Evolutionary conservation across 2,888 invertebrate genomes (phyloP), one percentile per base, ranked within the genome.

Genomic region (Colostygia pectinataria): DNA sequence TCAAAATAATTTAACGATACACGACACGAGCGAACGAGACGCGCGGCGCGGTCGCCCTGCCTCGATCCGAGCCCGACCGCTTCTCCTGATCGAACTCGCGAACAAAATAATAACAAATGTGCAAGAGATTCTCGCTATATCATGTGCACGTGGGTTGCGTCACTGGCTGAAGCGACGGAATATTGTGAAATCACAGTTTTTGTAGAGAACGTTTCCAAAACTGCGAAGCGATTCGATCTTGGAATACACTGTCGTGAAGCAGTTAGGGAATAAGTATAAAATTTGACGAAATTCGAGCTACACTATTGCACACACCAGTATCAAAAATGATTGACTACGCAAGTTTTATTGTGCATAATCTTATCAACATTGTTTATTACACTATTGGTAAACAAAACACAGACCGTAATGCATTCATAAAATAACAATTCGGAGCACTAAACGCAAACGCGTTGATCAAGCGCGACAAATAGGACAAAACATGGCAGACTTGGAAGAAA

Each of bases 31-130:
- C 72, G 75, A 81, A 71, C 75, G 76, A 78, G 71, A 79, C 78
- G 76, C 74, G 75, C 76, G 73, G 78, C 78, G 74, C 80, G 78
- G 78, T 79, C 79, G 77, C 76, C 75, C 79, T 76, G 74, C 77
- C 78, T 77, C 83, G 75, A 74, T 76, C 73, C 77, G 74, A 83
- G 73, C 74, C 72, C 74, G 71, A 76, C 80, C 75, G 77, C 74
- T 77, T 70, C 72, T 90, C 68, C 73, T 90, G 91, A 92, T 91
- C 92, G 92, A 92, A 91, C 91, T 92, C 91, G 86, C 87, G 89
- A 91, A 90, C 92, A 93, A 93, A 93, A 93, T 93, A 93, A 93
- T 91, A 93, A 93, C 93, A 93, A 92, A 92, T 92, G 91, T 92
- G 92, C 92, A 91, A 91, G 91, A 87, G 87, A 87, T 88, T 73